Percentiles rank a stretch among this genome's conserved stretches.
Evolutionary conservation across 2,888 invertebrate genomes (phyloP).

Genomic region (Leucophenga maculata): DNA sequence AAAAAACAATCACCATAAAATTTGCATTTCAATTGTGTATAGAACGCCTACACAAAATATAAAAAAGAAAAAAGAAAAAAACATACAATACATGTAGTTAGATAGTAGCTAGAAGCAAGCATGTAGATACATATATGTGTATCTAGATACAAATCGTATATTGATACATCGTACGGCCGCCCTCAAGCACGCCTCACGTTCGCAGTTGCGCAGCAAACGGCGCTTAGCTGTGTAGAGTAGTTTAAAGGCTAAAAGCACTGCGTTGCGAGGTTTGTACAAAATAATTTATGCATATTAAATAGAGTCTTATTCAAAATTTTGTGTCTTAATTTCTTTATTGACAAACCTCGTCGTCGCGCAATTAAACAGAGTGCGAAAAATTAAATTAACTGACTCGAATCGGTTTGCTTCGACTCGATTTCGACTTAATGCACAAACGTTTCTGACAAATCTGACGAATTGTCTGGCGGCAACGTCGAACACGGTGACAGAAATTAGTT

Average conservation of each 20-base stretch:
- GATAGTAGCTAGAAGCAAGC: too few relatives aligned
- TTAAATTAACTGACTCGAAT: background rate
- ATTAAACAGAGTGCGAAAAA: too few relatives aligned
- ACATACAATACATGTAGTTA: background rate
- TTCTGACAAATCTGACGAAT: background rate
- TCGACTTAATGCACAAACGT: background rate
- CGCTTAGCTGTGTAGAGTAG: background rate
- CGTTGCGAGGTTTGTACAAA: too few relatives aligned
- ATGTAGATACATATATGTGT: too few relatives aligned
- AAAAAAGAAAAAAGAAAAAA: too few relatives aligned
- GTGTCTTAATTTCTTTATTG: too few relatives aligned
- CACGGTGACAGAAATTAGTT: background rate
- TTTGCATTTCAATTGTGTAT: constrained; percentile 10
- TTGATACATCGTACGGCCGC: too few relatives aligned
- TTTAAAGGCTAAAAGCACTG: too few relatives aligned
- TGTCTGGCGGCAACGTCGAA: background rate
- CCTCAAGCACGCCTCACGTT: background rate
- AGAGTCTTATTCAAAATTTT: too few relatives aligned
- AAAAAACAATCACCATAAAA: constrained; percentile 14
- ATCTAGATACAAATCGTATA: too few relatives aligned
- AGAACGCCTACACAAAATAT: constrained; percentile 9
- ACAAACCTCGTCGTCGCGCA: too few relatives aligned
- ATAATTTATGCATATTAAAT: too few relatives aligned
- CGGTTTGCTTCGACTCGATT: background rate
- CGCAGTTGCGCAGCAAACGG: background rate